Conservation (phyloP, 2,888 invertebrate genomes). For the Drosophila demipolita region DNA sequence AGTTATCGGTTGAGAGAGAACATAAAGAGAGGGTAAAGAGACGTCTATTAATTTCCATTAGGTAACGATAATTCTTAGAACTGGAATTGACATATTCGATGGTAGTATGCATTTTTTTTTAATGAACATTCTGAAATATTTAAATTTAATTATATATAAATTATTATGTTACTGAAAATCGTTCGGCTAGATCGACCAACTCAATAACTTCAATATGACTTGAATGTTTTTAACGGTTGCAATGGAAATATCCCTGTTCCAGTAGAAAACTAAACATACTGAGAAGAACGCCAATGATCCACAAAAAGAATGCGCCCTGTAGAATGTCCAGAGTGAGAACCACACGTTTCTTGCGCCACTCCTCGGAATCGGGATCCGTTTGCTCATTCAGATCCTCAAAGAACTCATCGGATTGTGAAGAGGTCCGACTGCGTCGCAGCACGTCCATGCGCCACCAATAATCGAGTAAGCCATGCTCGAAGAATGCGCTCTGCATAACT, state of each 20-base stretch:
- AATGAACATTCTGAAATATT: background rate
- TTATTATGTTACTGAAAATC: background rate
- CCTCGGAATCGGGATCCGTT: constrained; percentile 26
- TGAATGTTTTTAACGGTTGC: background rate
- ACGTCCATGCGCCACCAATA: constrained; percentile 75
- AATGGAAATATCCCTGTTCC: constrained; percentile 42
- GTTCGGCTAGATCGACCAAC: background rate
- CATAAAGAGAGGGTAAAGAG: too few species aligned
- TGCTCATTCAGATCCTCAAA: constrained; percentile 47
- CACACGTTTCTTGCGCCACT: constrained; percentile 56
- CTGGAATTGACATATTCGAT: background rate
- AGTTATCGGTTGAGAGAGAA: too few species aligned
- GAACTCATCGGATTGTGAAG: constrained; percentile 62
- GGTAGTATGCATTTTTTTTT: background rate
- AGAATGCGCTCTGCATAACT: constrained; percentile 60
- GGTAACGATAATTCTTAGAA: background rate
- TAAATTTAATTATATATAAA: background rate
- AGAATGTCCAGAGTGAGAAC: constrained; percentile 77
- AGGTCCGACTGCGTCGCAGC: constrained; percentile 31
- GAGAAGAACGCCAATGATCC: constrained; percentile 72
- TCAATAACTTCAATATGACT: background rate
- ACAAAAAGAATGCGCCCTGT: constrained; percentile 83
- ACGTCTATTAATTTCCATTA: background rate
- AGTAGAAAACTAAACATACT: constrained; percentile 63
- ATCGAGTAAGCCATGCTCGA: constrained; percentile 79